phyloP scores from a whole-genome alignment of 2,113 vertebrate species.

The Phalacrocorax carbo region DNA sequence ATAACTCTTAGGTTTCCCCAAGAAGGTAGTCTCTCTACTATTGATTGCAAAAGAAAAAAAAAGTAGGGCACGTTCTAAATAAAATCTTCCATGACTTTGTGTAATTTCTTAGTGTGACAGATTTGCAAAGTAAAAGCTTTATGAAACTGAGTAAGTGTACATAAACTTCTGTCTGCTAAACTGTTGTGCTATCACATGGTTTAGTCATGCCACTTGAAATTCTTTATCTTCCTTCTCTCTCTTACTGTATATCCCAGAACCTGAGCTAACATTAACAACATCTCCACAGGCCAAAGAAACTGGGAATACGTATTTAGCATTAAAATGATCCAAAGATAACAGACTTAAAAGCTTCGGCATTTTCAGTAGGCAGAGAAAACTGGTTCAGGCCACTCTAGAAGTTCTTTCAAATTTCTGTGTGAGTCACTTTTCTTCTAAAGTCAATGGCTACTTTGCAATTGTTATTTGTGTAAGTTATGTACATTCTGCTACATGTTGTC shows the following conservation, averaged over 20 bases:
- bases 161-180: neutral
- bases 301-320: neutral
- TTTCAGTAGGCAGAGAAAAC: neutral
- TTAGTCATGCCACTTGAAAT: neutral
- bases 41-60: neutral
- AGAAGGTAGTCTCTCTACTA: neutral
- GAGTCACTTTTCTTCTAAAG: neutral
- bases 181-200: neutral
- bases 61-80: neutral
- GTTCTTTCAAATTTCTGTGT: neutral
- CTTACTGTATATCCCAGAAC: neutral
- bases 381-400: neutral
- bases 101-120: neutral
- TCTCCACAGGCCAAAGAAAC: neutral
- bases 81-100: neutral
- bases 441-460: neutral
- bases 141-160: neutral
- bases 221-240: neutral
- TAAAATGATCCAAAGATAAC: neutral
- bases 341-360: neutral
- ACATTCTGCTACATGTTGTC: neutral
- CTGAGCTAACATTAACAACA: neutral
- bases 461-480: neutral
- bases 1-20: neutral
- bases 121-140: neutral